phyloP scores from a whole-genome alignment of 2,888 invertebrate genomes.

The Archips crataeganus region DNA sequence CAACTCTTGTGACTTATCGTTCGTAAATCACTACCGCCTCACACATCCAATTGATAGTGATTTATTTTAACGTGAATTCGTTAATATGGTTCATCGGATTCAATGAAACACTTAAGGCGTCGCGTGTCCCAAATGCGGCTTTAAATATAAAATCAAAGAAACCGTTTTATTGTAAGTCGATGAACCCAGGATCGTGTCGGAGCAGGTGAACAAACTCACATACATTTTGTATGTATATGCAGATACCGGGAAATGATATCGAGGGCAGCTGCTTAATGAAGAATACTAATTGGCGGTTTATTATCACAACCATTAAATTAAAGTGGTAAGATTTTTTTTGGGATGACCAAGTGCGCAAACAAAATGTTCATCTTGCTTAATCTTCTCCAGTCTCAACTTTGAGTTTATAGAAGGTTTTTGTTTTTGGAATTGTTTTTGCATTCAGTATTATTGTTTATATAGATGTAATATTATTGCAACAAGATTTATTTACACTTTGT shows the following conservation, averaged over 20 bases:
- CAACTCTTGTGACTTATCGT: neutral
- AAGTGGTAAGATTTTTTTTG: neutral
- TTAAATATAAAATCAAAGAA: conserved; percentile 57
- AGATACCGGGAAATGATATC: conserved; percentile 36
- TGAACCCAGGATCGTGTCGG: conserved; percentile 61
- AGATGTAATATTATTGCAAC: neutral
- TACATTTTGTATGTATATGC: conserved; percentile 47
- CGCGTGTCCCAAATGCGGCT: conserved; percentile 59
- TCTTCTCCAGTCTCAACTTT: neutral
- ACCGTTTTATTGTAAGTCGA: conserved; percentile 64
- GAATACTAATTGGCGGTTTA: conserved; percentile 32
- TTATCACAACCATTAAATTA: neutral
- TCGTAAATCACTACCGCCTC: neutral
- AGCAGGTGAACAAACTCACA: conserved; percentile 66
- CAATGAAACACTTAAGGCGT: conserved; percentile 50
- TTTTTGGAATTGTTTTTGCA: neutral
- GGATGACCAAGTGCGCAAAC: neutral
- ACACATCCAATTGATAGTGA: neutral
- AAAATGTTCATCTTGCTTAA: neutral
- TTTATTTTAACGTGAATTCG: conserved; percentile 18
- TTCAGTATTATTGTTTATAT: neutral
- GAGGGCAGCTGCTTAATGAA: conserved; percentile 24
- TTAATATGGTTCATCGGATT: conserved; percentile 41
- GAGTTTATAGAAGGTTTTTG: neutral
- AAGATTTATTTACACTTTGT: neutral